Percentiles rank a stretch among this genome's conserved stretches.
Conservation (phyloP, 2,113 vertebrate species). For the Indri indri region DNA sequence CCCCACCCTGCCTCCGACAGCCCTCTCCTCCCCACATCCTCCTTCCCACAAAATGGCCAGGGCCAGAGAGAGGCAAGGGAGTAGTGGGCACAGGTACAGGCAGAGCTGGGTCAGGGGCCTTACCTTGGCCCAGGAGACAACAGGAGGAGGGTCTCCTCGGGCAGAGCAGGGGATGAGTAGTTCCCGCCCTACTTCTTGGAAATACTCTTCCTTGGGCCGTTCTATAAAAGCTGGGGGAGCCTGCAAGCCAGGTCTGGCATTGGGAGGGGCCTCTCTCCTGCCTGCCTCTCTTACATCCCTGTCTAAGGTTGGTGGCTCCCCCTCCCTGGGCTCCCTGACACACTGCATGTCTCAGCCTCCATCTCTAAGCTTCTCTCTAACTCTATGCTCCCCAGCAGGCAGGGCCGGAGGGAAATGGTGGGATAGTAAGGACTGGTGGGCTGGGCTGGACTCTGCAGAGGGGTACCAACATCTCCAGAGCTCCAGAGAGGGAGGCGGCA, state of each 20-base stretch:
- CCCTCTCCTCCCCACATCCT: neutral
- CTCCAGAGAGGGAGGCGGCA: neutral
- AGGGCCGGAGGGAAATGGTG: neutral
- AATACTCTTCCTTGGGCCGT: constrained; percentile 91
- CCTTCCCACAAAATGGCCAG: neutral
- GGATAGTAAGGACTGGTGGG: neutral
- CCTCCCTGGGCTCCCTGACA: neutral
- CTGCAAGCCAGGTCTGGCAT: constrained; percentile 78
- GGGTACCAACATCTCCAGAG: neutral
- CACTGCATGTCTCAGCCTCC: neutral
- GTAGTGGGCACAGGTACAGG: accelerated
- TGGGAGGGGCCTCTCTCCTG: neutral
- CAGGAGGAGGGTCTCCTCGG: constrained; percentile 89
- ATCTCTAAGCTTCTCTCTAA: neutral
- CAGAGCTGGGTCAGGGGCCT: neutral
- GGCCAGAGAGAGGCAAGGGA: neutral
- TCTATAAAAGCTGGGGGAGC: constrained; percentile 91
- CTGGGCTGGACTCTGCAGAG: neutral
- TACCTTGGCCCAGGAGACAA: constrained; percentile 94
- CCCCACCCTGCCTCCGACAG: neutral
- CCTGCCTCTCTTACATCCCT: neutral
- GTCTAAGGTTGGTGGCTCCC: neutral
- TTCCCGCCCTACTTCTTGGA: constrained; percentile 95
- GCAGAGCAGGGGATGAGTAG: constrained; percentile 91
- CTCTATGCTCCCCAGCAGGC: neutral